phyloP scores from a whole-genome alignment of 2,797 vertebrate genomes.

The Eupleurogrammus muticus region DNA sequence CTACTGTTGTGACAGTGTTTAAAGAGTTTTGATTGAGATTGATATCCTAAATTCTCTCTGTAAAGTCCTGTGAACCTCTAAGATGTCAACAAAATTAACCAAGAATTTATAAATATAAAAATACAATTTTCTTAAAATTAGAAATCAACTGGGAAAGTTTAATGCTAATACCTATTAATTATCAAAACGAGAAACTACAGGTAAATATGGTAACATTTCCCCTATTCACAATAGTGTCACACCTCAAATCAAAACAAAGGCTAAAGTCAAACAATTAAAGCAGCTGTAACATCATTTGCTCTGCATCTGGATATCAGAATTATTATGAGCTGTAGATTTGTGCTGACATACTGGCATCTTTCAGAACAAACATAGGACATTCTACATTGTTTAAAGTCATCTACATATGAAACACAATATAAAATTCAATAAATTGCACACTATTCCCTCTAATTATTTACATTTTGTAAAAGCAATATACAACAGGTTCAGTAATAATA shows the following conservation, averaged over 20 bases:
- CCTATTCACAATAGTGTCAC: too few species aligned
- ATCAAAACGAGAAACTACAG: too few species aligned
- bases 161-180: too few species aligned
- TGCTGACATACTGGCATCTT: background rate
- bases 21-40: too few species aligned
- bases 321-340: background rate
- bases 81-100: too few species aligned
- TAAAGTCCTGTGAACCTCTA: too few species aligned
- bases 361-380: slow-evolving; percentile 26
- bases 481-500: background rate
- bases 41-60: too few species aligned
- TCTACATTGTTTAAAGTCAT: background rate
- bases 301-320: background rate
- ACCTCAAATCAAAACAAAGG: background rate
- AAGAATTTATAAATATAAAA: too few species aligned
- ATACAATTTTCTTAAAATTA: too few species aligned
- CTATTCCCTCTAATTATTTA: slow-evolving; percentile 1
- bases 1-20: too few species aligned
- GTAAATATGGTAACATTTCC: too few species aligned
- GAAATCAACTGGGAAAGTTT: too few species aligned
- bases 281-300: background rate
- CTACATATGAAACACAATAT: background rate
- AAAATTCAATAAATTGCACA: background rate
- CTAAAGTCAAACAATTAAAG: slow-evolving; percentile 10
- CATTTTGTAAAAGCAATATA: slow-evolving; percentile 7